Conservation (phyloP, 1,140 invertebrate species). For the Steinernema khuongi region DNA sequence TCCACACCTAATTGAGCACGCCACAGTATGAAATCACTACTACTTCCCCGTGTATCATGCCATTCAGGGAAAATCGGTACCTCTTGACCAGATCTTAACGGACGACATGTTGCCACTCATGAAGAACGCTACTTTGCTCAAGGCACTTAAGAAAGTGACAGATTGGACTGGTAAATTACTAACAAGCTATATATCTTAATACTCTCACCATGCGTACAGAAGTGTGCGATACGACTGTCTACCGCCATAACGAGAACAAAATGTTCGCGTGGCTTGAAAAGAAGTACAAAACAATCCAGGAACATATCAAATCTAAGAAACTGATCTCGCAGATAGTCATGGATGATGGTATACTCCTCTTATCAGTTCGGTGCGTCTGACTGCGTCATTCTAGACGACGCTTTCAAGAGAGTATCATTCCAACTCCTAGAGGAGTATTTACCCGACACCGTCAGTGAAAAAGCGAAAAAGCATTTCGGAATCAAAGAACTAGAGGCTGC, state of each 20-base stretch:
- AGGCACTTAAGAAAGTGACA: neutral
- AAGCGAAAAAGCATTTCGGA: neutral
- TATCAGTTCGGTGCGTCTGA: neutral
- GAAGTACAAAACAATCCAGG: neutral
- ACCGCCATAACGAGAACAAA: slow-evolving; percentile 27
- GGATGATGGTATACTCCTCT: neutral
- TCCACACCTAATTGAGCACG: neutral
- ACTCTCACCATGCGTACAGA: slow-evolving; percentile 11
- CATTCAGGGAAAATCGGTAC: neutral
- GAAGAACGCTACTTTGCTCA: neutral
- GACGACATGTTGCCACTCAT: neutral
- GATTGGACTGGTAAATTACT: neutral
- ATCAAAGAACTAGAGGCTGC: neutral
- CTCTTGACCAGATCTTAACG: neutral
- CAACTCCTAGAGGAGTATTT: neutral
- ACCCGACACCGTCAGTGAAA: neutral
- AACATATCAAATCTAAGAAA: neutral
- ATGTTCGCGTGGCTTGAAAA: neutral
- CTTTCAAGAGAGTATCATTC: neutral
- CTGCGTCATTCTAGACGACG: neutral
- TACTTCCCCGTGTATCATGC: neutral
- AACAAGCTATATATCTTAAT: neutral
- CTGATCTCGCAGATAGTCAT: neutral
- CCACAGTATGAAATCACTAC: neutral
- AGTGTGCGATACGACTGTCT: slow-evolving; percentile 26